phyloP scores from a whole-genome alignment of 2,113 vertebrate species.

The Rhinoptilus africanus region DNA sequence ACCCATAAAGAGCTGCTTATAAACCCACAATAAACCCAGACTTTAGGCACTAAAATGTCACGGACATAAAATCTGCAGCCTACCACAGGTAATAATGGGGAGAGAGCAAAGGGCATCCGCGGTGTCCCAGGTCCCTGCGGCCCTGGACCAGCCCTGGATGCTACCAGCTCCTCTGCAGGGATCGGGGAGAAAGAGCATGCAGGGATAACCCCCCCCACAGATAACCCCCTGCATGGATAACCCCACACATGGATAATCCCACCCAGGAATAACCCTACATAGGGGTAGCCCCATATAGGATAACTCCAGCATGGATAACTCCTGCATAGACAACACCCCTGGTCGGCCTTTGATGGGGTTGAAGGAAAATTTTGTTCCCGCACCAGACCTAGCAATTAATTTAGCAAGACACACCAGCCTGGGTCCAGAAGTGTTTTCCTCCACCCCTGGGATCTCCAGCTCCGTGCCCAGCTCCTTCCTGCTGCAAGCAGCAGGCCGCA shows the following conservation, averaged over 20 bases:
- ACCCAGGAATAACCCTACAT: not conserved
- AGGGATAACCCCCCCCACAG: not conserved
- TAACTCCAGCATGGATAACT: not conserved
- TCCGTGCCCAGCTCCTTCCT: not conserved
- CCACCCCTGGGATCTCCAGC: not conserved
- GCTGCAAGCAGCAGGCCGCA: not conserved
- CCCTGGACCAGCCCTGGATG: not conserved
- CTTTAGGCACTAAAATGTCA: not conserved
- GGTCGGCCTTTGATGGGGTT: not conserved
- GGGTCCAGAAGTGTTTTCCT: not conserved
- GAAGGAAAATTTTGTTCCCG: not conserved
- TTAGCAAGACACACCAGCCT: not conserved
- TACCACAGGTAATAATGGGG: not conserved
- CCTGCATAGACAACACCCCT: not conserved
- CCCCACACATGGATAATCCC: not conserved
- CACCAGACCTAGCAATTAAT: not conserved
- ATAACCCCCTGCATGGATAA: not conserved
- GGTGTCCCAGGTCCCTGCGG: not conserved
- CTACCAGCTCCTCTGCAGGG: not conserved
- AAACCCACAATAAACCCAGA: not conserved
- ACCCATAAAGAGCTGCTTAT: not conserved
- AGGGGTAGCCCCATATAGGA: not conserved
- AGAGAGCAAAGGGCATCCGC: not conserved
- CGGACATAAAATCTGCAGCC: not conserved
- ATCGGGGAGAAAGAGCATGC: not conserved